These are phyloP conservation scores for Heteromyza rotundicornis DNA, from an alignment of 2,888 invertebrate species.

Conservation along the genomic window DNA sequence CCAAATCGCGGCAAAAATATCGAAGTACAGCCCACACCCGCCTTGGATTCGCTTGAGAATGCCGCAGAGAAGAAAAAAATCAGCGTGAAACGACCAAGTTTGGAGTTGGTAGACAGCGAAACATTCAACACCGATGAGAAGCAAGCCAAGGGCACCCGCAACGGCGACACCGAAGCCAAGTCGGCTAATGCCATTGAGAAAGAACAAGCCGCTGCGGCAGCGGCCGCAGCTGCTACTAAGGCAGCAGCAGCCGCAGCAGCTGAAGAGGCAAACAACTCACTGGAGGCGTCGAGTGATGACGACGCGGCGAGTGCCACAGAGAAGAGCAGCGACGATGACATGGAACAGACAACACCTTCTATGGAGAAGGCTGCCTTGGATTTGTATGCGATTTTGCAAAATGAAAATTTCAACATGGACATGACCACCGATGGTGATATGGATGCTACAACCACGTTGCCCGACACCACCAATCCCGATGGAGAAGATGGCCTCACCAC, in stretches of 20 bases:
- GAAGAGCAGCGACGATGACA: constrained; percentile 38
- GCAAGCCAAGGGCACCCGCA: constrained; percentile 56
- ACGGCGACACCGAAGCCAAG: constrained; percentile 53
- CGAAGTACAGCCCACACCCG: constrained; percentile 65
- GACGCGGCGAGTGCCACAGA: constrained; percentile 29
- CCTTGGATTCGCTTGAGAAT: constrained; percentile 69
- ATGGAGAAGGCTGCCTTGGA: constrained; percentile 86
- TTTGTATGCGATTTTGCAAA: constrained; percentile 78
- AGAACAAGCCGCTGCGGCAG: constrained; percentile 47
- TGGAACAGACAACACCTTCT: constrained; percentile 66
- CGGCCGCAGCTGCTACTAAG: constrained; percentile 33
- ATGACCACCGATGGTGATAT: constrained; percentile 58
- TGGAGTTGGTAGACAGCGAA: constrained; percentile 81
- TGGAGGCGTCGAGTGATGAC: constrained; percentile 31
- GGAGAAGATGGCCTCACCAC: constrained; percentile 55
- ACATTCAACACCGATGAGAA: constrained; percentile 75
- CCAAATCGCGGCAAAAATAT: constrained; percentile 71
- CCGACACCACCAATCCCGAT: constrained; percentile 57
- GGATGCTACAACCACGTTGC: constrained; percentile 50
- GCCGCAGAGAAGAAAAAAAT: constrained; percentile 59
- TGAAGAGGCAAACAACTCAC: constrained; percentile 31
- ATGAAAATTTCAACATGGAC: constrained; percentile 68
- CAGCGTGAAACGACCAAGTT: constrained; percentile 71
- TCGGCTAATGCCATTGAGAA: constrained; percentile 48
- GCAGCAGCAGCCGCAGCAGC: constrained; percentile 2